Conservation (phyloP, 64 coral and sea anemone genomes). For the Montipora efflorescens region DNA sequence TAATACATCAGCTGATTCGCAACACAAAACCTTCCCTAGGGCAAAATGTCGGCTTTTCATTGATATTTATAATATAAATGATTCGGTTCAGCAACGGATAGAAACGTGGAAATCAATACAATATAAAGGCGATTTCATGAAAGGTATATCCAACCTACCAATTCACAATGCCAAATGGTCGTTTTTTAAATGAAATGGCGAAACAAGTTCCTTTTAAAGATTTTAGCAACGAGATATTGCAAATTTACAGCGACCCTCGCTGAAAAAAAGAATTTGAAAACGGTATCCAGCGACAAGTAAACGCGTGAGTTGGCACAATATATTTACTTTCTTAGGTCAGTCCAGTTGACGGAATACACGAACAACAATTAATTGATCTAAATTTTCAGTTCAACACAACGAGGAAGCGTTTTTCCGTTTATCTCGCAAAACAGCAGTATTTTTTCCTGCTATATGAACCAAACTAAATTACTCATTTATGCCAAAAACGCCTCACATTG, state of each 20-base stretch:
- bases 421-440: slow-evolving; percentile 24
- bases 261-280: not conserved
- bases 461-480: slow-evolving; percentile 17
- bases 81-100: slow-evolving; percentile 25
- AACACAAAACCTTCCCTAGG: slow-evolving; percentile 40
- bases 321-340: not conserved
- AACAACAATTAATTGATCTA: not conserved
- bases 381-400: not conserved
- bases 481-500: slow-evolving; percentile 51
- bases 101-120: not conserved
- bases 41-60: slow-evolving; percentile 34
- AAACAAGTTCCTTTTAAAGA: slow-evolving; percentile 23
- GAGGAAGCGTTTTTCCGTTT: not conserved
- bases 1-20: slow-evolving; percentile 15
- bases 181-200: not conserved
- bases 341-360: not conserved
- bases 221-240: not conserved
- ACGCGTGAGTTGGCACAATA: not conserved
- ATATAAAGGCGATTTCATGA: not conserved
- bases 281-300: not conserved
- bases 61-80: slow-evolving; percentile 54
- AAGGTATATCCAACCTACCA: not conserved
- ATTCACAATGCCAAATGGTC: not conserved
- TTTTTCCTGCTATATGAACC: not conserved
- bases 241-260: not conserved